Conservation (phyloP, 2,113 vertebrate species). For the Cryptomyrus ogoouensis region DNA sequence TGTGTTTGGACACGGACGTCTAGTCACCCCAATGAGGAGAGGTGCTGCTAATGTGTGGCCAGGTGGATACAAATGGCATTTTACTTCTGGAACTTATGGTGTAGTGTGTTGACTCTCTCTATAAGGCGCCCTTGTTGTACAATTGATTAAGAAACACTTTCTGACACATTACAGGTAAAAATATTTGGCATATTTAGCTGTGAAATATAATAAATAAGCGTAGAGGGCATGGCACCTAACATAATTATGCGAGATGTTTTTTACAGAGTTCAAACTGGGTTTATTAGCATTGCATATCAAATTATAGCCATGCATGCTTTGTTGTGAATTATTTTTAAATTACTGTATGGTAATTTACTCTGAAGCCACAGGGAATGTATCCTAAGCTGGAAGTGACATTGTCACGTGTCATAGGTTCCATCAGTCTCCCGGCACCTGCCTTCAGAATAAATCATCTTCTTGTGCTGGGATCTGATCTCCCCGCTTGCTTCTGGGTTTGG, state of each 20-base stretch:
- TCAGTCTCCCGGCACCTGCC: background rate
- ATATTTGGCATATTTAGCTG: background rate
- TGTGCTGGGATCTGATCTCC: background rate
- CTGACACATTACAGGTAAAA: background rate
- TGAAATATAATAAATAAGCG: background rate
- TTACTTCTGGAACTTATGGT: background rate
- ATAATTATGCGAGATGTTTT: background rate
- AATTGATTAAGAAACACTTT: background rate
- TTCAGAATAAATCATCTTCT: background rate
- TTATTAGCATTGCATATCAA: background rate
- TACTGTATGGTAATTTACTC: background rate
- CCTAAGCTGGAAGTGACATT: background rate
- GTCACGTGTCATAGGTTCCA: background rate
- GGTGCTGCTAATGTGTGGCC: background rate
- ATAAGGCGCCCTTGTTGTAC: background rate
- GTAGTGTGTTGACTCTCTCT: background rate
- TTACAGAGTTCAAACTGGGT: background rate
- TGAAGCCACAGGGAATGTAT: background rate
- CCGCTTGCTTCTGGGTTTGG: background rate
- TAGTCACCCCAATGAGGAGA: background rate
- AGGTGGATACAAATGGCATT: background rate
- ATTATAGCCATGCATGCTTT: background rate
- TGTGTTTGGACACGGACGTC: background rate
- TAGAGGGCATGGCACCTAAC: background rate
- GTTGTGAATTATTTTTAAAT: slow-evolving; percentile 5